phyloP scores from a whole-genome alignment of 1,140 invertebrate species.

The Drosophila miranda region DNA sequence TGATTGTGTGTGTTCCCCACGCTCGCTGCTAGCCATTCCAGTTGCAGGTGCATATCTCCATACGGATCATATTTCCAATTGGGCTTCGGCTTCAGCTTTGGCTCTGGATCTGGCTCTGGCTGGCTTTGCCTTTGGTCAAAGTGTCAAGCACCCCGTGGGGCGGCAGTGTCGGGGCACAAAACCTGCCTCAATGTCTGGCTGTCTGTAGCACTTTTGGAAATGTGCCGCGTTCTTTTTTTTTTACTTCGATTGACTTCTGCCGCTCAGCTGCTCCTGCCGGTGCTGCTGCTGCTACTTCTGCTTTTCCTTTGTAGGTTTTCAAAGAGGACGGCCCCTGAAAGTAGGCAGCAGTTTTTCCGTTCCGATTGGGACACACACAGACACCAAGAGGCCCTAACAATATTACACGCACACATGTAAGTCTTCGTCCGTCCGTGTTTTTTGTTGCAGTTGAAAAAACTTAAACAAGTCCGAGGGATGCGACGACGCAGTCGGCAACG shows the following conservation, averaged over 20 bases:
- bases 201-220: conserved; percentile 19
- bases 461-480: conserved; percentile 42
- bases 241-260: conserved; percentile 5
- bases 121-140: conserved; percentile 8
- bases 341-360: conserved; percentile 59
- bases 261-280: not conserved
- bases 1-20: conserved; percentile 18
- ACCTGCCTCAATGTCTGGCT: conserved; percentile 64
- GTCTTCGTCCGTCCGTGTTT: conserved; percentile 43
- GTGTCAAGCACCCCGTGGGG: conserved; percentile 40
- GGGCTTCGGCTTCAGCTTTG: conserved; percentile 21
- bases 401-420: conserved; percentile 67
- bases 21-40: conserved; percentile 26
- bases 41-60: conserved; percentile 44
- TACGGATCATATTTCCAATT: conserved; percentile 61
- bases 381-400: conserved; percentile 67
- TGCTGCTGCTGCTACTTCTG: not conserved
- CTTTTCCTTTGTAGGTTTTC: conserved; percentile 7
- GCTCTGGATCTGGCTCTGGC: not conserved
- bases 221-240: conserved; percentile 18
- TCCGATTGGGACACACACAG: conserved; percentile 4
- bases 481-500: conserved; percentile 27
- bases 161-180: conserved; percentile 5
- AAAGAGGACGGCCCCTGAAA: conserved; percentile 31
- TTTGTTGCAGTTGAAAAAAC: conserved; percentile 12